Evolutionary conservation across 1,140 invertebrate species (phyloP).

Genomic region (Pogonomyrmex californicus): DNA sequence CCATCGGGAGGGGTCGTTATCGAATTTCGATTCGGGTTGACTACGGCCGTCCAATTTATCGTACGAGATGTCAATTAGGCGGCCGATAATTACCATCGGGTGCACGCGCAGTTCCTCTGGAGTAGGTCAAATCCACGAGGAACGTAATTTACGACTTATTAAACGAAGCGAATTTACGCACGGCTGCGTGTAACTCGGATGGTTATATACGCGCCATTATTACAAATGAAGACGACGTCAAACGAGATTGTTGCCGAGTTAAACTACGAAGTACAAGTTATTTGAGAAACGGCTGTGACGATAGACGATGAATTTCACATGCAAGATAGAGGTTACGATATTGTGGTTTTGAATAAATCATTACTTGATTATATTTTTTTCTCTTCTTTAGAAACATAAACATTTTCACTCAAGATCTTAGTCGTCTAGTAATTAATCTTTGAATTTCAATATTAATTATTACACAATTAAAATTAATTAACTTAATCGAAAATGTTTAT

Average conservation of each 20-base stretch:
- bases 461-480: no score
- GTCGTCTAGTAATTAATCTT: no score
- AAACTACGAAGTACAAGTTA: neutral
- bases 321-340: no score
- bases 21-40: conserved; percentile 33
- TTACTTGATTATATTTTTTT: no score
- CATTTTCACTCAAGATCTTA: no score
- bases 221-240: neutral
- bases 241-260: neutral
- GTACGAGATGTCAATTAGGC: conserved; percentile 43
- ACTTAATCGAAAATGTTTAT: no score
- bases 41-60: conserved; percentile 44
- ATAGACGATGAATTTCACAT: neutral
- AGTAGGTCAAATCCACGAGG: conserved; percentile 5
- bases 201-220: conserved; percentile 13
- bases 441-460: no score
- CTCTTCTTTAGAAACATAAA: no score
- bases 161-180: conserved; percentile 22
- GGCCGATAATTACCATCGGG: conserved; percentile 46
- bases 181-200: neutral
- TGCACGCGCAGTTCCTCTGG: conserved; percentile 4
- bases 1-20: conserved; percentile 24
- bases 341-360: no score
- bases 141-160: conserved; percentile 59
- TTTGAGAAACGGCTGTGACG: neutral